These are phyloP conservation scores for Machaerirhynchus nigripectus DNA, from an alignment of 2,113 vertebrate genomes.

Conservation along the genomic window DNA sequence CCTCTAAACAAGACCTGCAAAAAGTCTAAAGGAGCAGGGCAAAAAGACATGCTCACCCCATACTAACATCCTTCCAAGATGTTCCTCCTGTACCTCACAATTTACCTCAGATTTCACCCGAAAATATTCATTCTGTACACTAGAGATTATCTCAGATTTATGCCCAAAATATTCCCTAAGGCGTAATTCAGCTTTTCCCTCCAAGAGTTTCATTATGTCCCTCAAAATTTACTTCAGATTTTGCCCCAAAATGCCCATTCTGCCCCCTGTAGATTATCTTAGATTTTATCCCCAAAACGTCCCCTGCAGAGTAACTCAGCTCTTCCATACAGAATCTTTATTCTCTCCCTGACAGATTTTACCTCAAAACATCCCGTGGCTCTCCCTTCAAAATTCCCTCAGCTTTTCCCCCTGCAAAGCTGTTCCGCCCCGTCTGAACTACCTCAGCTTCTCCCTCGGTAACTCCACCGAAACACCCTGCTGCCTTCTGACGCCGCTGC, in stretches of 20 bases:
- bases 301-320: not conserved
- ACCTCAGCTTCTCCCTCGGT: not conserved
- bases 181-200: not conserved
- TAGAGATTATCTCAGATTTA: not conserved
- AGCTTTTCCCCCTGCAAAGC: not conserved
- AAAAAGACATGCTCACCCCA: not conserved
- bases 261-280: not conserved
- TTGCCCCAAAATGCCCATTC: not conserved
- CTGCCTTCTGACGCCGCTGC: not conserved
- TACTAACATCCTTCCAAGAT: no score
- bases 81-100: not conserved
- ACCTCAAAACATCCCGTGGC: not conserved
- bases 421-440: no score
- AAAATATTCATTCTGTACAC: no score
- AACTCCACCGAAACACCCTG: not conserved
- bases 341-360: not conserved
- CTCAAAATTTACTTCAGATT: not conserved
- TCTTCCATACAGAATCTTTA: not conserved
- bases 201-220: not conserved
- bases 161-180: not conserved
- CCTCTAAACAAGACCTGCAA: not conserved
- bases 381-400: not conserved
- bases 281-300: not conserved
- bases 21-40: accelerated
- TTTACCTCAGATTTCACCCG: not conserved